phyloP scores from a whole-genome alignment of 2,797 vertebrate species.

The Spondyliosoma cantharus region DNA sequence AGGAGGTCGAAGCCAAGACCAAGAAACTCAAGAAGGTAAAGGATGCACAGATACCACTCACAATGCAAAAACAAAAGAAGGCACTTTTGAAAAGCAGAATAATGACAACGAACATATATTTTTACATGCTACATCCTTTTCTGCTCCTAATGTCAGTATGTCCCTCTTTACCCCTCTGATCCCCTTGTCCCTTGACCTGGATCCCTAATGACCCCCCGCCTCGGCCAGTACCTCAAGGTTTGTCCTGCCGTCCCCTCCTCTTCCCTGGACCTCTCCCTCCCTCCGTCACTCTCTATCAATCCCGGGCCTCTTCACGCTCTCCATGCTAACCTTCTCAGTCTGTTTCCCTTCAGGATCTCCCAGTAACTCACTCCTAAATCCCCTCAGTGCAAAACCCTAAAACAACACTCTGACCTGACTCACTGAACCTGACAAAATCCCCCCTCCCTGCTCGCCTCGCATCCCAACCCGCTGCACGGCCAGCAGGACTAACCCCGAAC shows the following conservation, averaged over 20 bases:
- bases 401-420: constrained; percentile 14
- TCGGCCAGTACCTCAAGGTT: constrained; percentile 81
- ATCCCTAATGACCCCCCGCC: constrained; percentile 60
- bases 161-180: constrained; percentile 71
- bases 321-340: constrained; percentile 39
- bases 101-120: not conserved
- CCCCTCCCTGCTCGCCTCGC: constrained; percentile 2
- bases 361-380: constrained; percentile 21
- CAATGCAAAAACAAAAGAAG: no score
- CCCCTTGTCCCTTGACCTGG: constrained; percentile 54
- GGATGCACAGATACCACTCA: not conserved
- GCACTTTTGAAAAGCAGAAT: not conserved
- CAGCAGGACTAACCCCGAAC: constrained; percentile 63
- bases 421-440: not conserved
- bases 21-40: constrained; percentile 98
- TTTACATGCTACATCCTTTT: constrained; percentile 17
- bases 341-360: constrained; percentile 14
- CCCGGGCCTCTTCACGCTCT: constrained; percentile 22
- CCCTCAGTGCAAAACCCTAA: constrained; percentile 7
- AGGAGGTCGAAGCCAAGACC: constrained; percentile 97
- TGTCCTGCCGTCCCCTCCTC: constrained; percentile 65
- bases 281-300: not conserved
- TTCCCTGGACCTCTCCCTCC: constrained; percentile 1
- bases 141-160: constrained; percentile 64
- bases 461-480: constrained; percentile 18